phyloP scores from a whole-genome alignment of 1,140 invertebrate genomes.

The Macrocentrus cingulum region DNA sequence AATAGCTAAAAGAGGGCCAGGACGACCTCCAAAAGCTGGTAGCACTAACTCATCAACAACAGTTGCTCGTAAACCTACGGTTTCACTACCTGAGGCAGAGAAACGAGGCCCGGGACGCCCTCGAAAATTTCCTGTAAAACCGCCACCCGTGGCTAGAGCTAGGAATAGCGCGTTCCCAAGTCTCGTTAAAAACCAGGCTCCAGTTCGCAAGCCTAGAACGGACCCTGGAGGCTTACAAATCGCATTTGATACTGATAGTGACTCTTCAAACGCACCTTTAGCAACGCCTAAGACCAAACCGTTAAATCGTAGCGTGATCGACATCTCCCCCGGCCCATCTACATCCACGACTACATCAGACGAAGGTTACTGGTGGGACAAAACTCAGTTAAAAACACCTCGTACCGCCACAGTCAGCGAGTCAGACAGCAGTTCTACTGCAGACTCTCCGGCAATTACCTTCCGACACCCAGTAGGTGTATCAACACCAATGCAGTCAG shows the following conservation, averaged over 20 bases:
- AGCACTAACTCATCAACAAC: too few relatives aligned
- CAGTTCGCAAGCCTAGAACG: not conserved
- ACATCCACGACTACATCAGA: not conserved
- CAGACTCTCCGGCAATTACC: not conserved
- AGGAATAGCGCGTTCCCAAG: constrained; percentile 4
- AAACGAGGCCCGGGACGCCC: too few relatives aligned
- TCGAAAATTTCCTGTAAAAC: too few relatives aligned
- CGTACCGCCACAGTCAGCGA: too few relatives aligned
- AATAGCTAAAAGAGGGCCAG: too few relatives aligned
- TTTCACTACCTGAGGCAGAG: too few relatives aligned
- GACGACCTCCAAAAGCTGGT: too few relatives aligned
- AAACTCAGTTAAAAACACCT: too few relatives aligned
- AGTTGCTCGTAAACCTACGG: too few relatives aligned
- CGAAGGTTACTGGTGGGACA: constrained; percentile 20
- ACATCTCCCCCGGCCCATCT: not conserved
- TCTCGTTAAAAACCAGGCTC: not conserved
- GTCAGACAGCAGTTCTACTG: too few relatives aligned
- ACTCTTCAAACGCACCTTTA: not conserved
- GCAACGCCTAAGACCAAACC: not conserved
- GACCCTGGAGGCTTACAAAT: constrained; percentile 6
- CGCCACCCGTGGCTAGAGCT: not conserved
- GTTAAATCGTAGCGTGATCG: too few relatives aligned
- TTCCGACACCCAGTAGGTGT: constrained; percentile 1
- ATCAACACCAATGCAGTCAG: constrained; percentile 8
- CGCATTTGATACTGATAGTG: constrained; percentile 11